A percentile compares a stretch with the other conserved stretches of the same genome.
These are phyloP conservation scores for Vanessa atalanta DNA, from an alignment of 1,140 invertebrate genomes.

Conservation along the genomic window DNA sequence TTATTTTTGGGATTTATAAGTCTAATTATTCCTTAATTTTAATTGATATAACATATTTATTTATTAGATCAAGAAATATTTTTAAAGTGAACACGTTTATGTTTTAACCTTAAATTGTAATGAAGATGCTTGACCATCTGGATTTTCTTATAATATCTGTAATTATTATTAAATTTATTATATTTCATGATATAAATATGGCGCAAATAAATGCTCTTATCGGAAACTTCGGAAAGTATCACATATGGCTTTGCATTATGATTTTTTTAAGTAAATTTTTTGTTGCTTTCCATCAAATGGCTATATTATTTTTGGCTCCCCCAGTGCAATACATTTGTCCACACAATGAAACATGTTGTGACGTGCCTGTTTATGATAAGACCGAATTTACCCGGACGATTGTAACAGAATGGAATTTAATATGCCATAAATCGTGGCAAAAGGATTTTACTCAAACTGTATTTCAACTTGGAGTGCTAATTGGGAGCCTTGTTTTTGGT, in stretches of 20 bases:
- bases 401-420: constrained; percentile 87
- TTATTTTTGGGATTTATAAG: no score
- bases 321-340: constrained; percentile 74
- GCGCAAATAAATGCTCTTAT: constrained; percentile 53
- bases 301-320: constrained; percentile 84
- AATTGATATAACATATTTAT: no score
- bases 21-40: no score
- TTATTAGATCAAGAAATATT: no score
- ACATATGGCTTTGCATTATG: constrained; percentile 83
- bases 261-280: constrained; percentile 86
- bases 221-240: constrained; percentile 84
- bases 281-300: constrained; percentile 85
- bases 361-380: constrained; percentile 82
- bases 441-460: constrained; percentile 84
- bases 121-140: background rate
- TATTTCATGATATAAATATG: constrained; percentile 24
- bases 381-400: constrained; percentile 85
- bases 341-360: constrained; percentile 72
- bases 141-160: background rate
- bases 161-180: background rate
- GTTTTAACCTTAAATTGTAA: no score
- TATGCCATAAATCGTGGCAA: constrained; percentile 83
- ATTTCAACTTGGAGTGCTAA: constrained; percentile 72
- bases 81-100: no score
- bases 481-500: constrained; percentile 72